Percentiles rank a stretch among this genome's conserved stretches.
phyloP scores from a whole-genome alignment of 2,797 vertebrate species.

The Alosa sapidissima region DNA sequence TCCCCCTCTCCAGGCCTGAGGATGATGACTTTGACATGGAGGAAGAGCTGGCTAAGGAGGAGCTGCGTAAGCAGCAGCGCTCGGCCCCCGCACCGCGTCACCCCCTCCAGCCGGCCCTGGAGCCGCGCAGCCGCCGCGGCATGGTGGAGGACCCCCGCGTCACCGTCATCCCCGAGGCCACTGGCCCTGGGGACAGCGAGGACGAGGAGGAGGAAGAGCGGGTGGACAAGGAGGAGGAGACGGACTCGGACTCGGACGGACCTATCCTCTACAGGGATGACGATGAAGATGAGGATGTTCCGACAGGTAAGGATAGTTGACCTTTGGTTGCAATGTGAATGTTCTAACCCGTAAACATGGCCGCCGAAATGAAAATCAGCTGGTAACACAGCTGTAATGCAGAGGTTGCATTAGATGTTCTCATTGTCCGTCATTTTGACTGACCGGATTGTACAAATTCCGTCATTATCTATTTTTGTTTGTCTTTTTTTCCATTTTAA shows the following conservation, averaged over 20 bases:
- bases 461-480: too few relatives aligned
- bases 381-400: too few relatives aligned
- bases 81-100: conserved; percentile 35
- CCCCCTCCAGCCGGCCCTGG: conserved; percentile 54
- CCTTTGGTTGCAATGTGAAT: too few relatives aligned
- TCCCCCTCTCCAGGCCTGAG: conserved; percentile 76
- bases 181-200: conserved; percentile 71
- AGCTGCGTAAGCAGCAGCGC: conserved; percentile 60
- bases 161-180: conserved; percentile 74
- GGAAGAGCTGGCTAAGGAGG: conserved; percentile 74
- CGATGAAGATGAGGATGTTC: conserved; percentile 67
- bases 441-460: too few relatives aligned
- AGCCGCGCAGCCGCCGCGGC: conserved; percentile 66
- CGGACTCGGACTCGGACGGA: conserved; percentile 83
- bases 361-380: too few relatives aligned
- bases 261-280: conserved; percentile 82
- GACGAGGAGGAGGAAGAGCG: conserved; percentile 67
- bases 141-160: conserved; percentile 76
- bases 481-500: too few relatives aligned
- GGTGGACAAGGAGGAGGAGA: conserved; percentile 79
- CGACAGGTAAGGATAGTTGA: conserved; percentile 60
- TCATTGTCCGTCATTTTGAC: too few relatives aligned
- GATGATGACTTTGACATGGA: conserved; percentile 91
- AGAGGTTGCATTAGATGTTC: too few relatives aligned
- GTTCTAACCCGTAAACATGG: too few relatives aligned